These are phyloP conservation scores for Homalodisca vitripennis DNA, from an alignment of 1,140 invertebrate species.

Conservation along the genomic window DNA sequence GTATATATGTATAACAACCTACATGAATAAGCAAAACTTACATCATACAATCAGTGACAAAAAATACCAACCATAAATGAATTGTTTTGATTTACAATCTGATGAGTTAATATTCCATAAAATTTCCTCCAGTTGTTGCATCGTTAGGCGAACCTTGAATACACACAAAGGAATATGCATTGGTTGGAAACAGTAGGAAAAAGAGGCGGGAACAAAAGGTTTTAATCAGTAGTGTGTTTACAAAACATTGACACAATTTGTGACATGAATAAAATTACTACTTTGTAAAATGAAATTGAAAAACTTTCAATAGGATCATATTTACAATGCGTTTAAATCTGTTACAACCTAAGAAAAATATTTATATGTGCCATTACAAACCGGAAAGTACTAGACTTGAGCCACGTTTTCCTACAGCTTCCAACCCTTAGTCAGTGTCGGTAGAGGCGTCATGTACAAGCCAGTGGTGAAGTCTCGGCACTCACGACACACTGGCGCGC, in stretches of 20 bases:
- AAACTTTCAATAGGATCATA: neutral
- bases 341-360: neutral
- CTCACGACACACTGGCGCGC: neutral
- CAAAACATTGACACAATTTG: neutral
- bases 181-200: neutral
- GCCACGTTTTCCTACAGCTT: neutral
- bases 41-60: neutral
- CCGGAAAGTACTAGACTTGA: neutral
- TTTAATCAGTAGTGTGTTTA: neutral
- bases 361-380: neutral
- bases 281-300: neutral
- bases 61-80: neutral
- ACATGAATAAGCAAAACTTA: constrained; percentile 12
- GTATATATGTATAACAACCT: constrained; percentile 24
- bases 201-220: neutral
- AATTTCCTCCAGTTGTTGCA: neutral
- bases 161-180: neutral
- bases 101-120: neutral
- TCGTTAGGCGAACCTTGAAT: neutral
- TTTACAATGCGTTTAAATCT: neutral
- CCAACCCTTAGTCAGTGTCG: neutral
- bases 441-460: neutral
- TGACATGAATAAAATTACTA: neutral
- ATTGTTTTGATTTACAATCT: constrained; percentile 2
- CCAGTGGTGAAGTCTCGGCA: neutral